Percentiles rank a stretch among this genome's conserved stretches.
Evolutionary conservation across 2,797 vertebrate genomes (phyloP).

Genomic region (Phoebastria nigripes): DNA sequence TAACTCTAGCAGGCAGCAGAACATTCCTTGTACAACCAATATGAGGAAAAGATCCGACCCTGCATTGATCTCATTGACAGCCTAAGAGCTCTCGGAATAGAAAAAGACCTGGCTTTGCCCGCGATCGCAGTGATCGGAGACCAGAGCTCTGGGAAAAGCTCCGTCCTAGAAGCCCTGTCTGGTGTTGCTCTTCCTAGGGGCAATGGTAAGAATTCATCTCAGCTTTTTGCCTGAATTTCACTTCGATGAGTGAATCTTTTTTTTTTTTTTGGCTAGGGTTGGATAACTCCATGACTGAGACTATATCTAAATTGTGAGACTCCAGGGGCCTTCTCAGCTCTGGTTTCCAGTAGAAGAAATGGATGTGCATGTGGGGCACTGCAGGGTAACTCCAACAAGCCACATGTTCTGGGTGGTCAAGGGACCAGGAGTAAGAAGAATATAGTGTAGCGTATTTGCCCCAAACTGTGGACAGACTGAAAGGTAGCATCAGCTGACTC

Average conservation of each 20-base stretch:
- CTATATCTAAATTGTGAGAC: not conserved
- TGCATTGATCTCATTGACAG: slow-evolving; percentile 88
- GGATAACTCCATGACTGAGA: not conserved
- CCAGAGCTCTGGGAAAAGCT: slow-evolving; percentile 94
- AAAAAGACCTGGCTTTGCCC: slow-evolving; percentile 84
- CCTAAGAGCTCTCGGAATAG: slow-evolving; percentile 82
- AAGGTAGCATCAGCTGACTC: not conserved
- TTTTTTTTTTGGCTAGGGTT: not conserved
- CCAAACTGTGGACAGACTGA: not conserved
- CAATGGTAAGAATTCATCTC: slow-evolving; percentile 73
- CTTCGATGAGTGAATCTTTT: not conserved
- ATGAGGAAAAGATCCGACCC: slow-evolving; percentile 83
- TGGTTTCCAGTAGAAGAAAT: not conserved
- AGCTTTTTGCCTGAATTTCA: not conserved
- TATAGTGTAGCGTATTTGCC: not conserved
- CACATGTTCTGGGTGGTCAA: not conserved
- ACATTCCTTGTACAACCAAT: slow-evolving; percentile 56
- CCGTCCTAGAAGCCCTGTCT: slow-evolving; percentile 88
- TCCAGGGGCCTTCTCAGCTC: not conserved
- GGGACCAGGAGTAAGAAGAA: not conserved
- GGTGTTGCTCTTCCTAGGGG: slow-evolving; percentile 88
- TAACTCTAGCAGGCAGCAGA: not conserved
- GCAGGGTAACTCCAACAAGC: not conserved
- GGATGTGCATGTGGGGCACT: not conserved
- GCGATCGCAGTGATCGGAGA: slow-evolving; percentile 89